Percentiles rank a stretch among this genome's conserved stretches.
Conservation (phyloP, 2,797 vertebrate genomes). For the Gallinago solitaria region DNA sequence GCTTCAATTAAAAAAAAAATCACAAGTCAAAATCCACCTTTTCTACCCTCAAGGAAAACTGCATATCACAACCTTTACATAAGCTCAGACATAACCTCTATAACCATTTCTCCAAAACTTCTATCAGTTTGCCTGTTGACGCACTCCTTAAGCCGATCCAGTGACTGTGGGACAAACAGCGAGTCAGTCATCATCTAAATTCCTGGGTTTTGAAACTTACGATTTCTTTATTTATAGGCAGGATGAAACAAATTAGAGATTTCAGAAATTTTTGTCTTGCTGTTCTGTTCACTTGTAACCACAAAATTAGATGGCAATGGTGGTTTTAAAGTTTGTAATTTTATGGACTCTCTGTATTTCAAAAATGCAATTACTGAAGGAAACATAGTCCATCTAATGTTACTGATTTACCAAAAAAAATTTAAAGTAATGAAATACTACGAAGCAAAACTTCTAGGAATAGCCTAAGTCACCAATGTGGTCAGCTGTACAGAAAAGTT, state of each 20-base stretch:
- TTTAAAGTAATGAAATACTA: background rate
- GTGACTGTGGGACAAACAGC: background rate
- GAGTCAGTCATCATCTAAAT: background rate
- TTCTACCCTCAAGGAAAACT: background rate
- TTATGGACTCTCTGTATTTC: background rate
- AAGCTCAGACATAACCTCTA: background rate
- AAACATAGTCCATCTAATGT: background rate
- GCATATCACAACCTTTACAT: background rate
- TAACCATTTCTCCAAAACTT: background rate
- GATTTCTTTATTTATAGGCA: background rate
- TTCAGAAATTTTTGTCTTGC: background rate
- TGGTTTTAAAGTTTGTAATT: background rate
- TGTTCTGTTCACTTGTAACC: background rate
- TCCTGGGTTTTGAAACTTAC: background rate
- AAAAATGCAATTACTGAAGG: background rate
- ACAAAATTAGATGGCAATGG: background rate
- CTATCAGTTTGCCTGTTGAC: background rate
- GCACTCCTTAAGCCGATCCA: background rate
- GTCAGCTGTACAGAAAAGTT: background rate
- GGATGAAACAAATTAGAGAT: conserved; percentile 21
- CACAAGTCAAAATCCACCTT: accelerated
- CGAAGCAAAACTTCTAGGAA: background rate
- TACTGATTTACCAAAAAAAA: background rate
- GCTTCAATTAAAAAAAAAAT: background rate
- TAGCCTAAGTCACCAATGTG: background rate